Conservation (phyloP, 2,113 vertebrate species). For the Pygoscelis adeliae region DNA sequence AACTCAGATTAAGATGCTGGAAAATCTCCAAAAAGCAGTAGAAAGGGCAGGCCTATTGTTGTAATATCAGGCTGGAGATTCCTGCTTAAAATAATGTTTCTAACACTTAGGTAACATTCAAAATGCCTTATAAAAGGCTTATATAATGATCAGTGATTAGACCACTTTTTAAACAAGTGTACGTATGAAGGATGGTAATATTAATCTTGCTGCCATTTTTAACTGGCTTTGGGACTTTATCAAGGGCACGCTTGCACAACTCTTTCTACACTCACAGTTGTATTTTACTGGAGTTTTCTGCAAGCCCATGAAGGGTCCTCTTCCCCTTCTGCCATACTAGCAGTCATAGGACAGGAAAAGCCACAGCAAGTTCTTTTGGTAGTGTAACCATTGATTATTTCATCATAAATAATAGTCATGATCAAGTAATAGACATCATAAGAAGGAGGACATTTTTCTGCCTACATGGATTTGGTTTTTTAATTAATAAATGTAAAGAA, state of each 20-base stretch:
- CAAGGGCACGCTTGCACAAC: not conserved
- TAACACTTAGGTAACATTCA: not conserved
- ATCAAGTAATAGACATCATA: not conserved
- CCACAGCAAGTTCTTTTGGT: not conserved
- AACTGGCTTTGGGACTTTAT: not conserved
- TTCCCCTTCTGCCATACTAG: not conserved
- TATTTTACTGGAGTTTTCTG: not conserved
- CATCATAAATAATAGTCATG: not conserved
- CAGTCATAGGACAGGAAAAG: not conserved
- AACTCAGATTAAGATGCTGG: not conserved
- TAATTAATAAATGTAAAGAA: not conserved
- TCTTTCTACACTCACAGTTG: not conserved
- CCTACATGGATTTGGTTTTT: not conserved
- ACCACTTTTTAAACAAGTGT: not conserved
- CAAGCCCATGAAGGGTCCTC: not conserved
- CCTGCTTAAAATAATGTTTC: not conserved
- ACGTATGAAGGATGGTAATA: not conserved
- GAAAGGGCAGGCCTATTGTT: not conserved
- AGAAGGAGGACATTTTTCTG: not conserved
- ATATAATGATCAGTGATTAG: not conserved
- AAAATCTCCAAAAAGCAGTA: not conserved
- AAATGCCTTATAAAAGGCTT: not conserved
- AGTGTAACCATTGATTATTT: not conserved
- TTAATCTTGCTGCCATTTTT: conserved; percentile 3
- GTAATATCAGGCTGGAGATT: not conserved